phyloP scores from a whole-genome alignment of 2,797 vertebrate species.

The Acanthurus tractus region DNA sequence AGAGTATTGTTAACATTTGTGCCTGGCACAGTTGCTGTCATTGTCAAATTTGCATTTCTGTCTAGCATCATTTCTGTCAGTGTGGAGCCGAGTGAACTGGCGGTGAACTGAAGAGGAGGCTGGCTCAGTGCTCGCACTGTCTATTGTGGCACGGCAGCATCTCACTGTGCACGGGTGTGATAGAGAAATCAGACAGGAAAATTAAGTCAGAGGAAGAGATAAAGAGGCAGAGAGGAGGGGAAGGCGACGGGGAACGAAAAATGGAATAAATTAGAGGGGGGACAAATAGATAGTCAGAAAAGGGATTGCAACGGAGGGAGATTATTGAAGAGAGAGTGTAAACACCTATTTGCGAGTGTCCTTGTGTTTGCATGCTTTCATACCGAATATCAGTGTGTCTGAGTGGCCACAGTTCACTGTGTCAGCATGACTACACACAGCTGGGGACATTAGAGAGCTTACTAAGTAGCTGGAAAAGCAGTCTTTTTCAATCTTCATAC shows the following conservation, averaged over 20 bases:
- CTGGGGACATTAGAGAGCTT: conserved; percentile 68
- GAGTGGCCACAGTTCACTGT: conserved; percentile 69
- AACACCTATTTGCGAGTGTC: conserved; percentile 49
- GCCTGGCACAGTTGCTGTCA: conserved; percentile 59
- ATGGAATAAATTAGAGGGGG: conserved; percentile 43
- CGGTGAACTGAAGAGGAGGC: conserved; percentile 77
- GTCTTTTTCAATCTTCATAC: conserved; percentile 47
- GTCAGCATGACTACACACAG: conserved; percentile 70
- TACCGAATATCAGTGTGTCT: conserved; percentile 53
- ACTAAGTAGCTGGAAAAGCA: conserved; percentile 55
- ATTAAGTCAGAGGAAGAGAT: conserved; percentile 57
- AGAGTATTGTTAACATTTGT: conserved; percentile 57
- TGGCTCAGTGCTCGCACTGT: conserved; percentile 57
- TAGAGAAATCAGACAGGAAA: conserved; percentile 58
- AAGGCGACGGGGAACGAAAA: conserved; percentile 7
- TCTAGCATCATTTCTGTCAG: conserved; percentile 74
- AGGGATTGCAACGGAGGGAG: conserved; percentile 11
- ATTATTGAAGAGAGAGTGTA: conserved; percentile 14
- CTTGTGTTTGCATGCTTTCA: conserved; percentile 51
- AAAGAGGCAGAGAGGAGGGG: conserved; percentile 36
- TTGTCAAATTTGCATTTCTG: conserved; percentile 76
- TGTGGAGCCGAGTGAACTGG: conserved; percentile 75
- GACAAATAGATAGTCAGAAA: conserved; percentile 23
- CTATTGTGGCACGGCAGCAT: conserved; percentile 55
- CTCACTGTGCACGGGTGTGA: conserved; percentile 43